Percentiles rank a stretch among this genome's conserved stretches.
These are phyloP conservation scores for Diceros bicornis DNA, from an alignment of 2,797 vertebrate genomes.

Conservation along the genomic window DNA sequence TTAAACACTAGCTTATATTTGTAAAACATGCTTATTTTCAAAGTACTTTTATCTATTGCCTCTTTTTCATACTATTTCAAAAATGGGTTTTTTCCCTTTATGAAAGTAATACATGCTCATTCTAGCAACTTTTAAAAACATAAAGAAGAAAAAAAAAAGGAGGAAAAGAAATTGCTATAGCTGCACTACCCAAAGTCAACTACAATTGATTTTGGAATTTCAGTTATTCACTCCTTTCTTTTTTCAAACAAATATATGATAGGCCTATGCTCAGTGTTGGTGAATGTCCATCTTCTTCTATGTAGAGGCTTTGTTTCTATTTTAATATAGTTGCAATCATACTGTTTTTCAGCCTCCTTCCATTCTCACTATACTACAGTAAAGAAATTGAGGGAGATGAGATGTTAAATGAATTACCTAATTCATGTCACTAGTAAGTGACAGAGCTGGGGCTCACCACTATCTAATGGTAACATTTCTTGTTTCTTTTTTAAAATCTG, in stretches of 20 bases:
- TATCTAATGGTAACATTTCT: not conserved
- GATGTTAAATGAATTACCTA: not conserved
- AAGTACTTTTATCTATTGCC: not conserved
- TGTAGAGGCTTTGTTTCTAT: not conserved
- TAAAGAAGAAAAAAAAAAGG: not conserved
- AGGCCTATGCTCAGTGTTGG: not conserved
- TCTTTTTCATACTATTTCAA: constrained; percentile 34
- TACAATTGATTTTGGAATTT: not conserved
- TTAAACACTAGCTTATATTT: constrained; percentile 20
- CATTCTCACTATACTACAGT: not conserved
- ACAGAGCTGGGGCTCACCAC: not conserved
- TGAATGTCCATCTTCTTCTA: not conserved
- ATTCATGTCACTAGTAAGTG: not conserved
- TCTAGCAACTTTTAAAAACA: constrained; percentile 30
- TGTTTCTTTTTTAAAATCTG: not conserved
- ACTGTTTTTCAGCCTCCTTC: not conserved
- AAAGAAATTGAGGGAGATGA: not conserved
- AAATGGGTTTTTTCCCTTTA: not conserved
- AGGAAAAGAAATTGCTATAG: not conserved
- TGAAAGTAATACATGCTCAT: not conserved
- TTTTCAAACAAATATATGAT: not conserved
- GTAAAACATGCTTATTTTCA: constrained; percentile 33
- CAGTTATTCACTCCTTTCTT: not conserved
- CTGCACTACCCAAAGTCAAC: not conserved
- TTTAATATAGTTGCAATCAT: not conserved